Base-by-base conservation (phyloP, 2,113 vertebrate species). In the Megaceryle torquata region DNA sequence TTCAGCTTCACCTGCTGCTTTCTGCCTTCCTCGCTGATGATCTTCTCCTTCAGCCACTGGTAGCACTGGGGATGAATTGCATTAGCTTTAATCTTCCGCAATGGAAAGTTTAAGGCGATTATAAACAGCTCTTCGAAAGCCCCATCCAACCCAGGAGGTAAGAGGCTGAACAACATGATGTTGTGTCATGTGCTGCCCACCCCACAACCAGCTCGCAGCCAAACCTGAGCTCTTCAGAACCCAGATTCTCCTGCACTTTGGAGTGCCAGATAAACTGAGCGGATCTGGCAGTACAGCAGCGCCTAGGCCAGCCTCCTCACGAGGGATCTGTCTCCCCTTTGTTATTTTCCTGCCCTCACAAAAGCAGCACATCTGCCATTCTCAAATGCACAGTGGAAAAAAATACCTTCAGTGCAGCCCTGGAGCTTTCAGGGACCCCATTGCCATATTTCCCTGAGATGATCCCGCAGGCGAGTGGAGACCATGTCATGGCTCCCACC, bases 401-500 rank as follows among this genome's bases (percentile, higher is more conserved):
- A 37, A 10, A 21, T 98, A 99, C 99, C 99, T 99, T 99, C 92
- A 99, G 98, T 5, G 99, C 99, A 50, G 99, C 99, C 95, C 99
- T 98, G 70, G 99, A 99, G 86, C 98, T 98, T 92, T 99, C 99
- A 63, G 99, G 99, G 88, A 99, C 99, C 39, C 99, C 99, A 4
- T 99, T 99, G 94, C 99, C 99, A 3, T 99, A 99, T 98, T 99
- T 99, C 88, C 99, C 99, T 63, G 98, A 99, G 97, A 99, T 99
- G 98, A 99, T 99, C 85, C 99, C 99, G 70, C 99, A 99, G 46
- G 99, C 99, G 43, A 99, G 98, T 1, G 99, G 99, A 50, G 99
- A 99, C 99, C 99, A 99, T 1, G 99, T 99, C 99, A 99, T 99
- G 3, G 99, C 99, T 33, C 99, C 99, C 3, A 99, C 99, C 41